Evolutionary conservation across 2,888 invertebrate species (phyloP), one percentile per base, ranked within the genome.

Genomic region (Xylophagus ater): DNA sequence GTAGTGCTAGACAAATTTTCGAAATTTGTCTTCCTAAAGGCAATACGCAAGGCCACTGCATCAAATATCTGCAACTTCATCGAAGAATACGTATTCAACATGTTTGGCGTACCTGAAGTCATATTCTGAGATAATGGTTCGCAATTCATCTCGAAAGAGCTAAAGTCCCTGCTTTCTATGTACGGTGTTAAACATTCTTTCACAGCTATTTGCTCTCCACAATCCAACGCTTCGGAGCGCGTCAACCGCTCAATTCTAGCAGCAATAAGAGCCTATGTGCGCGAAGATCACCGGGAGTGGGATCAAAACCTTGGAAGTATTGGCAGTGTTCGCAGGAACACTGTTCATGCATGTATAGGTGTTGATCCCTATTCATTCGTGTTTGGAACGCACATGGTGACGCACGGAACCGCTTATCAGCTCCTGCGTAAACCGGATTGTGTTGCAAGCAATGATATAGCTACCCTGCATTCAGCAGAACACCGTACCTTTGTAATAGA

Each of bases 221-320:
- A 59, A 45, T 43, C 44, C 3, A 58, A 59, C 38, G 53, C 55
- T 6, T 49, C 51, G 0, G 57, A 57, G 39, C 42, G 55, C 2
- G 46, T 52, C 0, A 58, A 58, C 38, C 37, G 52, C 14, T 50
- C 51, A 0, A 37, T 59, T 4, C 50, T 51, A 9, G 51, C 51
- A 4, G 52, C 50, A 37, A 49, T 57, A 5, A 31, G 53, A 12
- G 44, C 51, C 2, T 56, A 49, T 10, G 10, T 34, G 39, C 51
- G 7, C 25, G 37, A 44, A n/a, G 41, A 49, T 13, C 50, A 51
- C 28, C 30, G 39, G 3, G 17, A 35, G 5, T 53, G 51, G 54
- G 55, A 55, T 29, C n/a, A n/a, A n/a, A n/a, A n/a, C 30, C 34
- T 57, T 9, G 37, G 45, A 3, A 25, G 51, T 12, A 42, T 53